Conservation (phyloP, 2,113 vertebrate genomes). For the Pterocles gutturalis region DNA sequence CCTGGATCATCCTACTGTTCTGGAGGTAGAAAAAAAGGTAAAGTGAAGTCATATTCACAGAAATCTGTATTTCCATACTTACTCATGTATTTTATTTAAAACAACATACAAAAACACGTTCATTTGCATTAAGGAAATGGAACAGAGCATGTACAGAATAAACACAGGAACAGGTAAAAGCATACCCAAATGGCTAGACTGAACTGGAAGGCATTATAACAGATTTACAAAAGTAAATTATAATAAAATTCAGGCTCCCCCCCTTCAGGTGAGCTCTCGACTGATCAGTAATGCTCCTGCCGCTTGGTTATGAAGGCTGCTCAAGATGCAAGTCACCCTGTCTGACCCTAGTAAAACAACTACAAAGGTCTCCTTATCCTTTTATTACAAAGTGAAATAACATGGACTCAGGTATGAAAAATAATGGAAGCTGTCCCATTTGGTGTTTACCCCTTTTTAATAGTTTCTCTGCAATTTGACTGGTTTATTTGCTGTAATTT, state of each 20-base stretch:
- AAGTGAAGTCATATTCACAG: not conserved
- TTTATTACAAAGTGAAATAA: slow-evolving; percentile 22
- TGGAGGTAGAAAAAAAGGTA: slow-evolving; percentile 26
- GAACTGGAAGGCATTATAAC: not conserved
- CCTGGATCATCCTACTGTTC: not conserved
- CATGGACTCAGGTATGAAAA: not conserved
- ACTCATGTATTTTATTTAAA: not conserved
- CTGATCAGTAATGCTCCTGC: not conserved
- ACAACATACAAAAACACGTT: not conserved
- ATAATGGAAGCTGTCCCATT: not conserved
- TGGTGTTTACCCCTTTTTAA: not conserved
- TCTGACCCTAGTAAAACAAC: slow-evolving; percentile 6
- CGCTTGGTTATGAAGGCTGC: not conserved
- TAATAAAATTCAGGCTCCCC: not conserved
- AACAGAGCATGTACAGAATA: not conserved
- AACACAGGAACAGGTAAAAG: not conserved
- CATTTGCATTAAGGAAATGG: not conserved
- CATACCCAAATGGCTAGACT: not conserved
- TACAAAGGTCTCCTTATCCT: not conserved
- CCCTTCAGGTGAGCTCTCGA: slow-evolving; percentile 11
- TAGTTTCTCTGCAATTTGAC: not conserved
- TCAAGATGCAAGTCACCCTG: not conserved
- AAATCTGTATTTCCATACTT: not conserved
- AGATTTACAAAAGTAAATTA: not conserved
- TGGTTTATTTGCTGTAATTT: slow-evolving; percentile 1